Conservation (phyloP, 1,140 invertebrate species). For the Phenacoccus solenopsis region DNA sequence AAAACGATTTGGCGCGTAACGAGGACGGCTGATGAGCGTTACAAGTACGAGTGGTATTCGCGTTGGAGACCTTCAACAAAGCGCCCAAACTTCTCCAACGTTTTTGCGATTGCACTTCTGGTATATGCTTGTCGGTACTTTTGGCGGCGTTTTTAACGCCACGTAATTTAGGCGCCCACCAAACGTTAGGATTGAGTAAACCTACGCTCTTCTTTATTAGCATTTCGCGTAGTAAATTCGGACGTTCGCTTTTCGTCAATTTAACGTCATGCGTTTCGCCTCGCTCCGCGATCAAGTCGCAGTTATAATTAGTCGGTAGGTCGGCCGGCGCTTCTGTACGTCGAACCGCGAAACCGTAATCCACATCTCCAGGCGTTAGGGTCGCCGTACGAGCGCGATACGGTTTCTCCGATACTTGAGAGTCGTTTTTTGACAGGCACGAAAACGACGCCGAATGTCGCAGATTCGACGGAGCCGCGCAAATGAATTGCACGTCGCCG, state of each 20-base stretch:
- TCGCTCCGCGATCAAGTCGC: constrained; percentile 25
- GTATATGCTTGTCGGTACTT: constrained; percentile 19
- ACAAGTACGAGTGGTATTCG: neutral
- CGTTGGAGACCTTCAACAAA: constrained; percentile 32
- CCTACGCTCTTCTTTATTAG: constrained; percentile 36
- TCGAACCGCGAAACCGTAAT: constrained; percentile 28
- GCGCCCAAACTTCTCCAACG: constrained; percentile 40
- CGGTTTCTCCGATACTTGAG: constrained; percentile 24
- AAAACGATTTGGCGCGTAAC: constrained; percentile 38
- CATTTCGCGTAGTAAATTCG: constrained; percentile 28
- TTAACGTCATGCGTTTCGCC: constrained; percentile 24
- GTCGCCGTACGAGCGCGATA: constrained; percentile 39
- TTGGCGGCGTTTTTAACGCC: constrained; percentile 24
- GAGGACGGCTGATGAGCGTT: constrained; percentile 26
- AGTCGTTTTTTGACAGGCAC: constrained; percentile 36
- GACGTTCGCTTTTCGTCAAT: constrained; percentile 20
- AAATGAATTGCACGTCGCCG: constrained; percentile 20
- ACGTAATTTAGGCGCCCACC: constrained; percentile 25
- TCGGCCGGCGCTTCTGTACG: neutral
- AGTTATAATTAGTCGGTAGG: neutral
- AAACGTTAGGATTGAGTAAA: constrained; percentile 36
- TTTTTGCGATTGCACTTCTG: constrained; percentile 31
- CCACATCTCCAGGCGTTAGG: constrained; percentile 31
- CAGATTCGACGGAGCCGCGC: constrained; percentile 27
- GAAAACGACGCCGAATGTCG: constrained; percentile 41